Evolutionary conservation across 2,113 vertebrate species (phyloP).

Genomic region (Gallinago jamesoni): DNA sequence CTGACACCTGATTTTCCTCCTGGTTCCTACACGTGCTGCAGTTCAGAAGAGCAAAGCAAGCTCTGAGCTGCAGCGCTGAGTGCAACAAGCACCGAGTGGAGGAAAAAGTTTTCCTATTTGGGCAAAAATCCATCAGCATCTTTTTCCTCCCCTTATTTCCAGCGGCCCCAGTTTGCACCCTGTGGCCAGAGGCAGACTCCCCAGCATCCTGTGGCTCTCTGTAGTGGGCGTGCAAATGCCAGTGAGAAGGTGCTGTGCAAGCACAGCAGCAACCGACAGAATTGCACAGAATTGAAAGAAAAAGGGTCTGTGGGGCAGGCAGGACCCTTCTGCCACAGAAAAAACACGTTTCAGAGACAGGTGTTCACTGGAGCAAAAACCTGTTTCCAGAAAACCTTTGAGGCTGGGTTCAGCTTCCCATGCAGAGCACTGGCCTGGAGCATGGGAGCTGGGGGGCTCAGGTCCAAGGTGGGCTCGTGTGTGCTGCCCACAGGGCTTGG

Average conservation of each 20-base stretch:
- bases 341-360: neutral
- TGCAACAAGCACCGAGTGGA: neutral
- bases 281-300: neutral
- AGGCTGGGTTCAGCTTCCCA: neutral
- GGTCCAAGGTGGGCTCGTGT: neutral
- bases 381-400: neutral
- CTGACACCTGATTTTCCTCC: neutral
- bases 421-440: rapidly evolving
- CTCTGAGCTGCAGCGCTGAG: neutral
- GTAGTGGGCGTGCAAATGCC: neutral
- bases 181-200: neutral
- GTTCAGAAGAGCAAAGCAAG: neutral
- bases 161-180: neutral
- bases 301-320: neutral
- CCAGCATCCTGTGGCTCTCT: neutral
- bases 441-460: neutral
- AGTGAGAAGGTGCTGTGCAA: neutral
- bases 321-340: neutral
- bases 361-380: neutral
- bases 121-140: neutral
- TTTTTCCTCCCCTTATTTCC: neutral
- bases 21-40: neutral
- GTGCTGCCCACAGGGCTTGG: neutral
- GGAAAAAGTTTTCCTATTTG: neutral
- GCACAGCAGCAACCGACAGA: neutral